Base-by-base conservation (phyloP, 2,888 invertebrate genomes). In the Mesorhabditis spiculigera region DNA sequence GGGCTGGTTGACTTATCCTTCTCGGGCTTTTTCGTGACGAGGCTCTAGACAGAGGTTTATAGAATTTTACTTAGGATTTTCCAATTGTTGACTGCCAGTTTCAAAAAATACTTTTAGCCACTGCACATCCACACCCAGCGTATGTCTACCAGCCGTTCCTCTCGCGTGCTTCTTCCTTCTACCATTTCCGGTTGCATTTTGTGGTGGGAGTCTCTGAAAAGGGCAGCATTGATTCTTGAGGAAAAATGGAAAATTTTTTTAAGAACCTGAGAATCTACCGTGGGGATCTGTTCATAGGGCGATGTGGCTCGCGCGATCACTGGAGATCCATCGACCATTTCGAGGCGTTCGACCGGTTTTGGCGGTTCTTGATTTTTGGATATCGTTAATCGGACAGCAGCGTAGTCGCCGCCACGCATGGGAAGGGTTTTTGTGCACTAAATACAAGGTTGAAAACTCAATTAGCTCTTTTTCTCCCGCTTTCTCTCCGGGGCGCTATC, bases 51-150 rank as follows among this genome's bases (percentile, higher is more conserved):
- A n/a, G n/a, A n/a, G n/a, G n/a, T n/a, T n/a, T n/a, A n/a, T n/a
- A n/a, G n/a, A n/a, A n/a, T n/a, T n/a, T n/a, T n/a, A n/a, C n/a
- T n/a, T n/a, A n/a, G n/a, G n/a, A n/a, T n/a, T n/a, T n/a, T n/a
- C n/a, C n/a, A n/a, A n/a, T n/a, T n/a, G n/a, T n/a, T n/a, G n/a
- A n/a, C n/a, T n/a, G n/a, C n/a, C n/a, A n/a, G n/a, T n/a, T n/a
- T n/a, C n/a, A n/a, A n/a, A n/a, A n/a, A n/a, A n/a, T n/a, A n/a
- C n/a, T n/a, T 85, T 84, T 63, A 85, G 68, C 85, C 85, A 85
- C 63, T 81, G 78, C 13, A 84, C 82, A 72, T 86, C 86, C 16
- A 86, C 84, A 5, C 81, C 84, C 10, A 85, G 66, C 2, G 86
- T 85, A 66, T 85, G 85, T 1, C 85, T 71, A 5, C 76, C 78